Conservation (phyloP, 1,140 invertebrate genomes). For the Drosophila santomea region DNA sequence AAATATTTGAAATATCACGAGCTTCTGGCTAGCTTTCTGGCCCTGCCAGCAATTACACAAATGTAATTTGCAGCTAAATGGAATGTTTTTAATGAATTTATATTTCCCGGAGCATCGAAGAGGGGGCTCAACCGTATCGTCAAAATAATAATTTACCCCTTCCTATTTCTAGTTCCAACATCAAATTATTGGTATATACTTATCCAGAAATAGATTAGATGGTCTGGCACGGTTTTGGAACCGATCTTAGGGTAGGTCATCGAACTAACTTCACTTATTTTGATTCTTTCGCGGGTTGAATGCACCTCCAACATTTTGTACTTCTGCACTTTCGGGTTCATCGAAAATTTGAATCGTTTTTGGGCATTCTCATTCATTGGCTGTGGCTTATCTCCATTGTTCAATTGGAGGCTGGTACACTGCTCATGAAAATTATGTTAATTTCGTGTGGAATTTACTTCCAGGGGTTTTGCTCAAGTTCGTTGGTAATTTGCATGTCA, state of each 20-base stretch:
- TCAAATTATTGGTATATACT: slow-evolving; percentile 15
- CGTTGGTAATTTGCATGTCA: slow-evolving; percentile 48
- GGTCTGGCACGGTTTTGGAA: slow-evolving; percentile 28
- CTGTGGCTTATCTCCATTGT: slow-evolving; percentile 25
- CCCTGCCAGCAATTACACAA: slow-evolving; percentile 64
- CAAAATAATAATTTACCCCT: no score
- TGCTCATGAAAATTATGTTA: slow-evolving; percentile 48
- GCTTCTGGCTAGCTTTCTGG: slow-evolving; percentile 22
- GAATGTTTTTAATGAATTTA: slow-evolving; percentile 81
- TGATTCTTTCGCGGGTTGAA: slow-evolving; percentile 26
- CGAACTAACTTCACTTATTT: slow-evolving; percentile 42
- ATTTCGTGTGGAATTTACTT: slow-evolving; percentile 41
- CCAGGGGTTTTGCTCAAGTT: slow-evolving; percentile 56
- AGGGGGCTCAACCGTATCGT: neutral
- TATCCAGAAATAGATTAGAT: slow-evolving; percentile 36
- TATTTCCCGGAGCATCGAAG: slow-evolving; percentile 20
- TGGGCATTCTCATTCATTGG: slow-evolving; percentile 26
- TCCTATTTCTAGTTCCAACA: slow-evolving; percentile 7
- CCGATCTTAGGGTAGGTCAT: slow-evolving; percentile 59
- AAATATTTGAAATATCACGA: slow-evolving; percentile 75
- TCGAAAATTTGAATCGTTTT: slow-evolving; percentile 15
- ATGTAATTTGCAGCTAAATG: slow-evolving; percentile 73
- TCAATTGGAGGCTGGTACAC: slow-evolving; percentile 47
- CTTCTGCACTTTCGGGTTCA: slow-evolving; percentile 15
- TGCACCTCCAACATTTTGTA: slow-evolving; percentile 44